Conservation (phyloP, 2,888 invertebrate species). For the Deilephila elpenor region DNA sequence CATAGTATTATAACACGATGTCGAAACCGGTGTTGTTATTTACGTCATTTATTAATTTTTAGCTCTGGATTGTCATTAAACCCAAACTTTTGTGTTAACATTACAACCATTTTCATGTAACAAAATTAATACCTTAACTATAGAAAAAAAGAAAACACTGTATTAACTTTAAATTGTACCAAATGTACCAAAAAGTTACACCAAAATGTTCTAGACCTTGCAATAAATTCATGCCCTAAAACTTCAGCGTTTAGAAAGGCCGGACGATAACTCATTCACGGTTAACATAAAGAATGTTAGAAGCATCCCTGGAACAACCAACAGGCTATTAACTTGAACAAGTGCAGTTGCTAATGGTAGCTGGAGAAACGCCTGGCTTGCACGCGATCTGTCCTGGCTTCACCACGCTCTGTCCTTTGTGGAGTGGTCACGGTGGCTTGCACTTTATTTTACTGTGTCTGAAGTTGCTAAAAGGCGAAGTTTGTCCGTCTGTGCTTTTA, state of each 20-base stretch:
- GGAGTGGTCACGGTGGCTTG: neutral
- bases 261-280: neutral
- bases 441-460: neutral
- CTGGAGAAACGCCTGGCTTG: neutral
- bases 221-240: neutral
- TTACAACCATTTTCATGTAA: no score
- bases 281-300: neutral
- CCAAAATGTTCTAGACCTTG: neutral
- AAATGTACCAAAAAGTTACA: neutral
- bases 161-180: neutral
- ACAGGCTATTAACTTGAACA: constrained; percentile 20
- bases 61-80: no score
- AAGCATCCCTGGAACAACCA: constrained; percentile 7
- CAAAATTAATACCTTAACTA: no score
- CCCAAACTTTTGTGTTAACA: no score
- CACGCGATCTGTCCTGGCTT: constrained; percentile 12
- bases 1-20: no score
- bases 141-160: neutral
- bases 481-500: neutral
- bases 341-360: constrained; percentile 20
- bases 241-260: neutral
- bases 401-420: constrained; percentile 1
- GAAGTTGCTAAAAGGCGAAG: neutral
- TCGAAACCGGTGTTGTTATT: no score
- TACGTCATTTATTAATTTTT: no score